These are phyloP conservation scores for Microcebus griseorufus DNA, from an alignment of 2,113 vertebrate genomes.

Conservation along the genomic window DNA sequence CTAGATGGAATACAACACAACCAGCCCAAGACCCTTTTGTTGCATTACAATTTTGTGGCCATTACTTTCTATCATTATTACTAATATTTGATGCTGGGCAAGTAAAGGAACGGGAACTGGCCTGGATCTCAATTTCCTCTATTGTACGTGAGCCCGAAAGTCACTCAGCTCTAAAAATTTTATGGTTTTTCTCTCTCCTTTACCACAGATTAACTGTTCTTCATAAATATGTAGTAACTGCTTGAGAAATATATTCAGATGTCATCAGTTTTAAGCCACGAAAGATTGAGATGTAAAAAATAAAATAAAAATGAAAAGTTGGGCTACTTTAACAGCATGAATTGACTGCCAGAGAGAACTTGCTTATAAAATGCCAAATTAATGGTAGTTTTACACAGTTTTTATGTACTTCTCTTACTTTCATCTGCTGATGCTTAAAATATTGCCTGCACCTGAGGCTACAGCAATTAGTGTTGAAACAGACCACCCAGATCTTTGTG, in stretches of 20 bases:
- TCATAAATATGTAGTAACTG: conserved; percentile 74
- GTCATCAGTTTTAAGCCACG: conserved; percentile 68
- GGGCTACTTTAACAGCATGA: conserved; percentile 57
- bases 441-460: conserved; percentile 19
- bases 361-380: conserved; percentile 66
- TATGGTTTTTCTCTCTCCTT: conserved; percentile 36
- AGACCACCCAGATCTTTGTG: conserved; percentile 57
- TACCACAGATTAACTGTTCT: conserved; percentile 62
- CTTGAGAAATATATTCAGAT: conserved; percentile 67
- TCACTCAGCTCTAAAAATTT: conserved; percentile 43
- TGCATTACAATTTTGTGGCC: background rate
- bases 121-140: conserved; percentile 3
- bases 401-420: conserved; percentile 68
- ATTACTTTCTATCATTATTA: background rate
- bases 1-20: background rate
- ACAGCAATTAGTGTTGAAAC: conserved; percentile 23
- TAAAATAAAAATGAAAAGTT: conserved; percentile 73
- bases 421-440: conserved; percentile 67
- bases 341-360: conserved; percentile 45
- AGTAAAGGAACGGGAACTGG: background rate
- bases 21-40: background rate
- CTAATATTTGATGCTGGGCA: background rate
- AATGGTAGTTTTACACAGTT: conserved; percentile 55
- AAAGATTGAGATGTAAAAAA: conserved; percentile 66
- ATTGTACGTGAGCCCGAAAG: background rate